Base-by-base conservation (phyloP, 2,797 vertebrate genomes). In the Eulemur albifrons region DNA sequence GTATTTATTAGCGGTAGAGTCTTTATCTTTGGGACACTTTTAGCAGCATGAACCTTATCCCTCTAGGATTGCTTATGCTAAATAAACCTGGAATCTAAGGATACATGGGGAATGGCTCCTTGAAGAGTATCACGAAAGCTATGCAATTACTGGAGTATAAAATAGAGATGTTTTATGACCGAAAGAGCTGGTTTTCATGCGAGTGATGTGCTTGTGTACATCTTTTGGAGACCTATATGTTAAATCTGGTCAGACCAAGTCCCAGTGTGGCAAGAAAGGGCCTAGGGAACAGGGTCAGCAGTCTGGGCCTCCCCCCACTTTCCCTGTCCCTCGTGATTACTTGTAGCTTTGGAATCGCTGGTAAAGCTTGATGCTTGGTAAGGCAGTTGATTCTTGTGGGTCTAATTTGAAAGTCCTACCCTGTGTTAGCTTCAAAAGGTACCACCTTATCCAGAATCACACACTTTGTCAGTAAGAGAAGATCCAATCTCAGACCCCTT, bases 21-120 rank as follows among this genome's bases (percentile, higher is more conserved):
- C 54, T 89, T 91, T 93, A 93, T 94, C 50, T 90, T n/a, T 90
- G 54, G n/a, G 23, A 59, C 67, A 40, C 27, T 38, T 83, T 92
- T n/a, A 88, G 57, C 21, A 75, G 30, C 38, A 35, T 52, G 27
- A 32, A 17, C 11, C 54, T 85, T 93, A 95, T 90, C 72, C 43
- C 43, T 72, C 40, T 57, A 90, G 59, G 76, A 69, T 75, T 88
- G 23, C 20, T 54, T 81, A 35, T 10, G 30, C 86, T 88, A 87
- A 92, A 90, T 84, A 92, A 79, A 54, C 17, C 59, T 72, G 20
- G 52, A 92, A 77, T 81, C 67, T 50, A 57, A 50, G 13, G 15
- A 85, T 77, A 82, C 43, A 12, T 7, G 27, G 86, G n/a, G 9
- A 54, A 61, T 10, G 14, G 35, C 12, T 40, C n/a, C 25, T 67